These are phyloP conservation scores for Equus przewalskii DNA, from an alignment of 2,113 vertebrate genomes.

Conservation along the genomic window DNA sequence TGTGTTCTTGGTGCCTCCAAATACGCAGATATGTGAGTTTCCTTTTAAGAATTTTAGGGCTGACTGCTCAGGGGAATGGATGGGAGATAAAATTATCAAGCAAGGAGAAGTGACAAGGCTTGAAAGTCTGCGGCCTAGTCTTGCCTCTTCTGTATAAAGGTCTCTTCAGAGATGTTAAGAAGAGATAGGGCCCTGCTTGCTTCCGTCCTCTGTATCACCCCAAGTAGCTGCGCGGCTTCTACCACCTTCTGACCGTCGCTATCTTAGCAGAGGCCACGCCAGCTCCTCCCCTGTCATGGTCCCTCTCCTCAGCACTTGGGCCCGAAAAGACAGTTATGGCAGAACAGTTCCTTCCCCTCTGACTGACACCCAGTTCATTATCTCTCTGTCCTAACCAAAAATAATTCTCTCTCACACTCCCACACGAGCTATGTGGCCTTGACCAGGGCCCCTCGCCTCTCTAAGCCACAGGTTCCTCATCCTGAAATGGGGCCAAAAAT, in stretches of 20 bases:
- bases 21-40: background rate
- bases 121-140: too few relatives aligned
- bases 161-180: background rate
- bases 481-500: background rate
- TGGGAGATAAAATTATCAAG: background rate
- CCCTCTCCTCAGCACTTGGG: background rate
- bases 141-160: background rate
- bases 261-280: background rate
- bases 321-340: background rate
- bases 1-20: background rate
- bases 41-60: background rate
- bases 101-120: background rate
- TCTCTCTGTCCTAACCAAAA: background rate
- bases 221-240: rapidly evolving
- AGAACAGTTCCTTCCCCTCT: background rate
- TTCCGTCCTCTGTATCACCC: background rate
- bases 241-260: background rate
- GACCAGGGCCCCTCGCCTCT: background rate
- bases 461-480: background rate
- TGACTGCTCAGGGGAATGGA: background rate
- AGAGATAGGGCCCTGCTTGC: background rate
- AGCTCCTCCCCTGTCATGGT: background rate
- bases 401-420: background rate
- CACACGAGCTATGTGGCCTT: background rate
- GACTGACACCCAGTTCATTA: background rate